A percentile compares a stretch with the other conserved stretches of the same genome.
These are phyloP conservation scores for Mesoligia furuncula DNA, from an alignment of 2,888 invertebrate genomes.

Conservation along the genomic window DNA sequence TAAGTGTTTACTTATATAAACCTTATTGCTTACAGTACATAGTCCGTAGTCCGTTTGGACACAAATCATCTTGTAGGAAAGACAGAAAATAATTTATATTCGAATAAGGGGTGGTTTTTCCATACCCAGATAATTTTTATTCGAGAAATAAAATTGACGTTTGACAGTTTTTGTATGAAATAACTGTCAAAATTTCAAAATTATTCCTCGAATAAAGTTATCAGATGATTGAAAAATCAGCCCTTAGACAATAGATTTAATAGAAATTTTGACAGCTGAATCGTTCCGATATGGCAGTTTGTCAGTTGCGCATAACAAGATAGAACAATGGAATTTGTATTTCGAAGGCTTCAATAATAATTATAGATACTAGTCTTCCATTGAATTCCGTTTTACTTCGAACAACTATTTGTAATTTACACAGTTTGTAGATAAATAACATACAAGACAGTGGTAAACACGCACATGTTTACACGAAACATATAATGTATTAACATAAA, in stretches of 20 bases:
- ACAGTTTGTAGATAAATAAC: constrained; percentile 17
- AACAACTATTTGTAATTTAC: not conserved
- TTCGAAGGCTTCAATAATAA: constrained; percentile 10
- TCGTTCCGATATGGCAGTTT: not conserved
- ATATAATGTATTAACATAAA: constrained; percentile 20
- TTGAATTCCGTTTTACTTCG: not conserved
- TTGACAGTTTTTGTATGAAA: no score
- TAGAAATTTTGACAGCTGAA: not conserved
- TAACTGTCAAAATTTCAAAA: no score
- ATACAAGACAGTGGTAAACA: not conserved
- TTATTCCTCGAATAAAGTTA: no score
- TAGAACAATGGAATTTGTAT: not conserved
- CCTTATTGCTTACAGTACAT: no score
- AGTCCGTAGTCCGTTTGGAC: no score
- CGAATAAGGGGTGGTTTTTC: no score
- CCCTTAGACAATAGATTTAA: constrained; percentile 12
- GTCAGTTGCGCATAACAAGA: not conserved
- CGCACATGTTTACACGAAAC: constrained; percentile 11
- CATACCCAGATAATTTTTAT: no score
- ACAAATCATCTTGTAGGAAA: not conserved
- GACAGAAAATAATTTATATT: not conserved
- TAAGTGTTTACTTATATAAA: no score
- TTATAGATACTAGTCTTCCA: not conserved
- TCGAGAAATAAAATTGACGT: no score
- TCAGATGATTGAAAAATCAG: no score